Evolutionary conservation across 2,888 invertebrate genomes (phyloP).

Genomic region (Cheilosia vernalis): DNA sequence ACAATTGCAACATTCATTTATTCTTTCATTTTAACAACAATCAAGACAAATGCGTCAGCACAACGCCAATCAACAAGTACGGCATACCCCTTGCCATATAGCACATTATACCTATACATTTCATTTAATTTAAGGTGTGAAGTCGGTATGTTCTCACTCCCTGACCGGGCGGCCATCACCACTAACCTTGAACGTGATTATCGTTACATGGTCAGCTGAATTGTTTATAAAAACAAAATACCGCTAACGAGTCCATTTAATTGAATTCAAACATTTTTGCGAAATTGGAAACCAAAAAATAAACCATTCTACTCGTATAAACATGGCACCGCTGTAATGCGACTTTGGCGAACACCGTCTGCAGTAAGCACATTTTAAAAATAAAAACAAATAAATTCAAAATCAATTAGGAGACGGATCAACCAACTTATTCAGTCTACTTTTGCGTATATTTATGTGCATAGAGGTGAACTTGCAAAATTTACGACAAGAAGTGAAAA

Average conservation of each 20-base stretch:
- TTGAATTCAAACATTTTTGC: constrained; percentile 8
- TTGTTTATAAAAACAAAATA: constrained; percentile 5
- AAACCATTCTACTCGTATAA: neutral
- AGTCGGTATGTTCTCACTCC: constrained; percentile 19
- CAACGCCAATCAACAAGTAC: constrained; percentile 18
- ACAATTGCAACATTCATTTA: constrained; percentile 30
- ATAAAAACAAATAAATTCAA: constrained; percentile 19
- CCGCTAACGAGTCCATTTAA: constrained; percentile 1
- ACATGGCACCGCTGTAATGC: constrained; percentile 11
- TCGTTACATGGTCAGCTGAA: constrained; percentile 49
- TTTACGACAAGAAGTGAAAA: constrained; percentile 2
- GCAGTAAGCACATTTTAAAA: neutral
- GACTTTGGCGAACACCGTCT: neutral
- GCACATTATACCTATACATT: neutral
- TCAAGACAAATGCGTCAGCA: constrained; percentile 25
- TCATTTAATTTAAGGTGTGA: constrained; percentile 4
- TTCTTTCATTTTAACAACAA: constrained; percentile 25
- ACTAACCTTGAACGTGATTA: constrained; percentile 62
- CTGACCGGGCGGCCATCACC: constrained; percentile 24
- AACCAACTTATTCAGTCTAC: neutral
- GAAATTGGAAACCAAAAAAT: constrained; percentile 7
- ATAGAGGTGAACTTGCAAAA: neutral
- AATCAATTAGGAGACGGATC: constrained; percentile 13
- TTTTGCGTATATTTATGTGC: neutral
- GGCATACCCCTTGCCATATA: neutral